Percentiles rank a stretch among this genome's conserved stretches.
Conservation (phyloP, 2,113 vertebrate genomes). For the Aphelocoma coerulescens region DNA sequence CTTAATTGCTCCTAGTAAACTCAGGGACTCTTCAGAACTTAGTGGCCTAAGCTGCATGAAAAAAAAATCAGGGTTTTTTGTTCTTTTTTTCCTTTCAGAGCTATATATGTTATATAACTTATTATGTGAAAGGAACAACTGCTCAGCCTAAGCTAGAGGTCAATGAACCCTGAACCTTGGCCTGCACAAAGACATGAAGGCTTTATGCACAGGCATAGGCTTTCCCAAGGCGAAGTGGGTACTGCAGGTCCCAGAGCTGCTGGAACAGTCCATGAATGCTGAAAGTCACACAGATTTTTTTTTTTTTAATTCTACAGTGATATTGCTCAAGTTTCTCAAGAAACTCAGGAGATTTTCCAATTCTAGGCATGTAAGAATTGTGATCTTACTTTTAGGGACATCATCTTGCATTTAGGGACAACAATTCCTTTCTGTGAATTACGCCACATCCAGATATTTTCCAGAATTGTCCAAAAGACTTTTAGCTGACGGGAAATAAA, state of each 20-base stretch:
- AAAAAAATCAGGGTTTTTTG: not conserved
- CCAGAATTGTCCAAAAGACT: slow-evolving; percentile 15
- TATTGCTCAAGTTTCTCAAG: not conserved
- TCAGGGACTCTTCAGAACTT: not conserved
- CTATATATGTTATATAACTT: not conserved
- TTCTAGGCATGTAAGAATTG: not conserved
- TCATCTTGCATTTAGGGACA: not conserved
- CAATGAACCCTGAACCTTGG: rapidly evolving
- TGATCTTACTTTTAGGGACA: not conserved
- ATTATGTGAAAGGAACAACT: not conserved
- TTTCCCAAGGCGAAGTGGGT: not conserved
- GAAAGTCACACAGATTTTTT: not conserved
- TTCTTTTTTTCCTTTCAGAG: not conserved
- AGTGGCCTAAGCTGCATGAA: not conserved
- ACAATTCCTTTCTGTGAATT: not conserved
- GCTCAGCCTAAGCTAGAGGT: not conserved
- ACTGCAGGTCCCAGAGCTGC: not conserved
- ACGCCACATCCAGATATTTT: not conserved
- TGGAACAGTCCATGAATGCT: not conserved
- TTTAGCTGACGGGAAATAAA: slow-evolving; percentile 39
- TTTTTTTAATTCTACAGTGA: not conserved
- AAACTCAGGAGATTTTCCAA: not conserved
- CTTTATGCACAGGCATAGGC: not conserved
- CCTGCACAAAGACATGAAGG: not conserved
- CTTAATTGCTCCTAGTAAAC: not conserved